Conservation (phyloP, 2,888 invertebrate species). For the Aethes cnicana region DNA sequence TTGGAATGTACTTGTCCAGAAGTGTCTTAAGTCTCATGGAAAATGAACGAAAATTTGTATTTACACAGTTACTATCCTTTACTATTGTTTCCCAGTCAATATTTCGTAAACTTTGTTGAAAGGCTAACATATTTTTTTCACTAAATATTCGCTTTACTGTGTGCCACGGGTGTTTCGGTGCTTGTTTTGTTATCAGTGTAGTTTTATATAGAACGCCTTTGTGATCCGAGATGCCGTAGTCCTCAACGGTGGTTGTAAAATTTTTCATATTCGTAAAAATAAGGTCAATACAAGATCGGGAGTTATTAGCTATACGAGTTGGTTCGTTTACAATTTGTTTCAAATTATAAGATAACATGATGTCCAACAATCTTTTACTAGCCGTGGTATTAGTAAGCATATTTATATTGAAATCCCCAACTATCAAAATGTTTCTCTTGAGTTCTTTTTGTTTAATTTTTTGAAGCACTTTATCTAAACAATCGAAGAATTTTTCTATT, state of each 20-base stretch:
- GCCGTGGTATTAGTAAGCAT: too few relatives aligned
- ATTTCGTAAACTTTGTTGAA: background rate
- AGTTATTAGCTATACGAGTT: background rate
- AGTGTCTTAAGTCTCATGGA: background rate
- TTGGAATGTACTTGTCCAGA: background rate
- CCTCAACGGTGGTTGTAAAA: background rate
- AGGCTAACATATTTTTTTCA: background rate
- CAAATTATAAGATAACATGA: constrained; percentile 1
- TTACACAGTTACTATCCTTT: background rate
- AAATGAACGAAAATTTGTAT: constrained; percentile 1
- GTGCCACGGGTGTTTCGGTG: background rate
- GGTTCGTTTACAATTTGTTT: constrained; percentile 7
- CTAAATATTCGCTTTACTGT: background rate
- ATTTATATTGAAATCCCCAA: constrained; percentile 11
- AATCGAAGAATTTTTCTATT: background rate
- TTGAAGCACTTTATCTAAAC: background rate
- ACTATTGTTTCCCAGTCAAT: background rate
- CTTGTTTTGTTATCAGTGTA: background rate
- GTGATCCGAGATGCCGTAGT: background rate
- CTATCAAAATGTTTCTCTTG: background rate
- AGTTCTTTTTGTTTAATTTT: background rate
- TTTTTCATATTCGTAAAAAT: background rate
- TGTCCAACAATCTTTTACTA: background rate
- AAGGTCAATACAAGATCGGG: constrained; percentile 10
- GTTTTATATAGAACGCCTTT: background rate